Evolutionary conservation across 2,113 vertebrate species (phyloP).

Genomic region (Sprattus sprattus): DNA sequence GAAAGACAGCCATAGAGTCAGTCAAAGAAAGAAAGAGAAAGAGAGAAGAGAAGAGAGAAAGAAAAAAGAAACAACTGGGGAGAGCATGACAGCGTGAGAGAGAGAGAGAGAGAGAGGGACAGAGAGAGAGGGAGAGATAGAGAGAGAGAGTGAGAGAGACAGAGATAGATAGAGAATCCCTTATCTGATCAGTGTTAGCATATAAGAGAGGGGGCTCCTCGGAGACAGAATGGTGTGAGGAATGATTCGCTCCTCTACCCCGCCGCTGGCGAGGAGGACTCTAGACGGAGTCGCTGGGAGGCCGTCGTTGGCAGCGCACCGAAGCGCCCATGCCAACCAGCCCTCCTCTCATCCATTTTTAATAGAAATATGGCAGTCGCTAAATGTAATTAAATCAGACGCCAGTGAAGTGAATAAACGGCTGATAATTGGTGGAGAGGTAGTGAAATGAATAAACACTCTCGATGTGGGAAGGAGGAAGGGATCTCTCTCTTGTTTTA

Average conservation of each 20-base stretch:
- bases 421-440: slow-evolving; percentile 45
- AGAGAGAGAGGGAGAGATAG: not conserved
- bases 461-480: not conserved
- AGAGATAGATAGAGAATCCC: not conserved
- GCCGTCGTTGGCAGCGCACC: slow-evolving; percentile 59
- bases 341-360: slow-evolving; percentile 57
- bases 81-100: not conserved
- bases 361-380: slow-evolving; percentile 59
- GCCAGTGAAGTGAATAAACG: slow-evolving; percentile 55
- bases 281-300: slow-evolving; percentile 56
- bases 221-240: not conserved
- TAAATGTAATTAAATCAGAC: slow-evolving; percentile 61
- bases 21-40: not conserved
- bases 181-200: slow-evolving; percentile 21
- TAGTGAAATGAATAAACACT: slow-evolving; percentile 24
- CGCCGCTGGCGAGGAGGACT: slow-evolving; percentile 23
- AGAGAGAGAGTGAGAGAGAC: not conserved
- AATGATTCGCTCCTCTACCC: slow-evolving; percentile 22
- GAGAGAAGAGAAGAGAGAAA: not conserved
- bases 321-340: slow-evolving; percentile 56
- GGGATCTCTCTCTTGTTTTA: not conserved
- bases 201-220: slow-evolving; percentile 5
- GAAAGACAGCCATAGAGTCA: not conserved
- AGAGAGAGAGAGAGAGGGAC: not conserved
- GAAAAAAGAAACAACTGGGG: not conserved